These are phyloP conservation scores for Brassicogethes aeneus DNA, from an alignment of 2,888 invertebrate species.

Conservation along the genomic window DNA sequence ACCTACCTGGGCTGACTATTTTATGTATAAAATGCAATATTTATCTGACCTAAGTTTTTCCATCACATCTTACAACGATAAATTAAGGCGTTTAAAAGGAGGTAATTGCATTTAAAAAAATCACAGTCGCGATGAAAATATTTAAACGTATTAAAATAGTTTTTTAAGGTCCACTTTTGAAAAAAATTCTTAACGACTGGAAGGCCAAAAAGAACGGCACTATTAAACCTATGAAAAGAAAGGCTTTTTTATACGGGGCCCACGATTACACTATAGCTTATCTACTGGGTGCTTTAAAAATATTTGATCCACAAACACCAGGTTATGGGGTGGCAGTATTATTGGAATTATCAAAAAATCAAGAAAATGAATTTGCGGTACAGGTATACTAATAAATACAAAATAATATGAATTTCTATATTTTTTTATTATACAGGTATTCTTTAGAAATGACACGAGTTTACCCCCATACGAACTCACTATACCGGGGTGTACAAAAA, in stretches of 20 bases:
- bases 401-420: too few relatives aligned
- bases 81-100: conserved; percentile 51
- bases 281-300: conserved; percentile 51
- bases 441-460: conserved; percentile 48
- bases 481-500: conserved; percentile 54
- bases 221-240: conserved; percentile 40
- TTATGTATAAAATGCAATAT: conserved; percentile 47
- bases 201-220: conserved; percentile 40
- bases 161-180: conserved; percentile 47
- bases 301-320: conserved; percentile 59
- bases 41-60: conserved; percentile 49
- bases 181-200: conserved; percentile 55
- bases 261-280: conserved; percentile 68
- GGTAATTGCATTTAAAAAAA: too few relatives aligned
- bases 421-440: conserved; percentile 39
- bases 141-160: too few relatives aligned
- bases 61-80: conserved; percentile 51
- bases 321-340: conserved; percentile 54
- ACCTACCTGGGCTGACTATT: conserved; percentile 53
- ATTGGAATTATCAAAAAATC: conserved; percentile 54
- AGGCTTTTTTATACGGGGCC: conserved; percentile 57
- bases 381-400: too few relatives aligned
- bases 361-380: too few relatives aligned
- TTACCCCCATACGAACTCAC: conserved; percentile 44
- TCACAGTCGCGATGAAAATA: too few relatives aligned